A percentile compares a stretch with the other conserved stretches of the same genome.
phyloP scores from a whole-genome alignment of 2,888 invertebrate species.

The Hyposoter didymator region DNA sequence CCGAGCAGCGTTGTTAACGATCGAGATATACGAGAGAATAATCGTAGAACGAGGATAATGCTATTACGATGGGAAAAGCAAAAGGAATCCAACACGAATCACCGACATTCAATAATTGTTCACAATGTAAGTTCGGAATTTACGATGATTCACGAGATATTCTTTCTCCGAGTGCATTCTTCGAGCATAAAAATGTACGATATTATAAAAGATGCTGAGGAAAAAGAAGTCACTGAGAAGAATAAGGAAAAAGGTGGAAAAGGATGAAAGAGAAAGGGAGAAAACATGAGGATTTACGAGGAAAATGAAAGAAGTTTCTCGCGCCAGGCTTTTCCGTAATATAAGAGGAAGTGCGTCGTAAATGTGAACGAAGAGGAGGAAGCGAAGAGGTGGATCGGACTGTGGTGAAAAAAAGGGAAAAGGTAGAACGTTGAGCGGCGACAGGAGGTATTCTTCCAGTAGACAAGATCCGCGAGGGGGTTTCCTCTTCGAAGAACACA shows the following conservation, averaged over 20 bases:
- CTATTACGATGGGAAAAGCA: background rate
- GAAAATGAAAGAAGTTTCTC: constrained; percentile 69
- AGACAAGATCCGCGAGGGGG: constrained; percentile 67
- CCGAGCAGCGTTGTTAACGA: background rate
- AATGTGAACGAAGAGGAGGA: constrained; percentile 54
- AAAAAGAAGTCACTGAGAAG: constrained; percentile 7
- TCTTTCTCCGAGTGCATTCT: constrained; percentile 21
- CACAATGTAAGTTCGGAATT: constrained; percentile 17
- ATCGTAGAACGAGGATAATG: constrained; percentile 33
- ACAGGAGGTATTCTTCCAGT: constrained; percentile 65
- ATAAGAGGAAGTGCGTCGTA: constrained; percentile 57
- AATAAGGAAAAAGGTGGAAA: constrained; percentile 11
- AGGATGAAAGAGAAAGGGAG: background rate
- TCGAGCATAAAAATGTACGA: constrained; percentile 51
- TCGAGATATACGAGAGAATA: background rate
- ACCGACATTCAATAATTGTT: constrained; percentile 59
- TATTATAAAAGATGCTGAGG: constrained; percentile 33
- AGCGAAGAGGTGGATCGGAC: constrained; percentile 35
- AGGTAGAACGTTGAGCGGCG: constrained; percentile 31
- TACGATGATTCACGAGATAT: constrained; percentile 19
- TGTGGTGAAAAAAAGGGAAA: constrained; percentile 32
- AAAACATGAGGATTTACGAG: constrained; percentile 67
- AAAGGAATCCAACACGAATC: constrained; percentile 23
- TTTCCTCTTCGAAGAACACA: constrained; percentile 47
- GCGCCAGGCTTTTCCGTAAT: constrained; percentile 58